phyloP scores from a whole-genome alignment of 2,888 invertebrate genomes.

The Gymnocheta viridis region DNA sequence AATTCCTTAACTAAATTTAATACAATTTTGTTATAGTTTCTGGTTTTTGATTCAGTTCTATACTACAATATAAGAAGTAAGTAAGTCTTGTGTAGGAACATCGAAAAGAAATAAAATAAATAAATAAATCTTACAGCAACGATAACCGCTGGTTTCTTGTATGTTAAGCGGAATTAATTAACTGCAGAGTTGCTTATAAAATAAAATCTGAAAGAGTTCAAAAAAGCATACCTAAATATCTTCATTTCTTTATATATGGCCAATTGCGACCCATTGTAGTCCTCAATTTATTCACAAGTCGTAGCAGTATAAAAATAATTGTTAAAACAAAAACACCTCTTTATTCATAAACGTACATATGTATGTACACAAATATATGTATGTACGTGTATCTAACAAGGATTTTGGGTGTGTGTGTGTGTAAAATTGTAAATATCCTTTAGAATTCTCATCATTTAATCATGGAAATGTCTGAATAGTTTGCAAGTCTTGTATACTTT shows the following conservation, averaged over 20 bases:
- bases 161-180: too few species aligned
- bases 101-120: too few species aligned
- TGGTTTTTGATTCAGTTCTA: too few species aligned
- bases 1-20: too few species aligned
- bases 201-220: too few species aligned
- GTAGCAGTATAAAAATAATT: constrained; percentile 53
- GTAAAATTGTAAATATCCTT: constrained; percentile 42
- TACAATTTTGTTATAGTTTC: too few species aligned
- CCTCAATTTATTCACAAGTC: constrained; percentile 12
- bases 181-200: too few species aligned
- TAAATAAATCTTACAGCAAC: too few species aligned
- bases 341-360: constrained; percentile 7
- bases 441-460: constrained; percentile 25
- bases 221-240: too few species aligned
- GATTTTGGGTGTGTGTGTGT: not conserved
- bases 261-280: constrained; percentile 16
- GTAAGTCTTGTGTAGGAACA: too few species aligned
- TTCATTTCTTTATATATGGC: not conserved
- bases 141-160: too few species aligned
- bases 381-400: not conserved
- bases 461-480: constrained; percentile 18
- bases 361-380: not conserved
- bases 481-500: constrained; percentile 16
- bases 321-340: constrained; percentile 45
- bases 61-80: too few species aligned